Base-by-base conservation (phyloP, 2,797 vertebrate genomes). In the Melanotaenia parkinsoni region DNA sequence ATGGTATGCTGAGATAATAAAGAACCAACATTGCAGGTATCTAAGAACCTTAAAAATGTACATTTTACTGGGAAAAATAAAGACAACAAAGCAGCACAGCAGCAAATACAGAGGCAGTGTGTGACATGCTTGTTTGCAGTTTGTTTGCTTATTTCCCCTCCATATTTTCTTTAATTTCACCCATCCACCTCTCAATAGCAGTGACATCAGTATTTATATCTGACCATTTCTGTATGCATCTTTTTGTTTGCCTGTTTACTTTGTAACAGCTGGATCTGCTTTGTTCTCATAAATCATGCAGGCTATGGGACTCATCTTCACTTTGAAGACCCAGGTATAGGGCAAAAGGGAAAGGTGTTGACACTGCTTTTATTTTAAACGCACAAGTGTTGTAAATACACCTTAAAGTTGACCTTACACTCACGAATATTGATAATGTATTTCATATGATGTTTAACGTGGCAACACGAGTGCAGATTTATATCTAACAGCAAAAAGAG, bases 191-290 rank as follows among this genome's bases (percentile, higher is more conserved):
- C 72, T 53, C 65, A 47, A 18, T 66, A 81, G 63, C 83, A 76
- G 61, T n/a, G 47, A 69, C 74, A 80, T 63, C 77, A 78, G 65
- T 63, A 67, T 56, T 37, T 70, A 74, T 82, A 74, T 18, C 65
- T 77, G 58, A 78, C 67, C 63, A 59, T 77, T 63, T 77, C 43
- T 74, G 24, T 68, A 54, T 80, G 70, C 77, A 67, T 84, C 69
- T 43, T 43, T 43, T 43, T 43, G 40, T 43, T 43, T 43, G 4
- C 40, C 40, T 86, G 80, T 92, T 93, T 90, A 86, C 74, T 82
- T 89, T 77, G 63, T 84, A 88, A 79, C 89, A 90, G 80, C 82
- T 90, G 82, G 73, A 76, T 82, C 74, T 71, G 45, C 79, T 82
- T 81, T 88, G 51, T 79, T 70, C 72, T 83, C 59, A 80, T 86